These are phyloP conservation scores for Mesorhabditis spiculigera DNA, from an alignment of 2,888 invertebrate genomes.

Conservation along the genomic window DNA sequence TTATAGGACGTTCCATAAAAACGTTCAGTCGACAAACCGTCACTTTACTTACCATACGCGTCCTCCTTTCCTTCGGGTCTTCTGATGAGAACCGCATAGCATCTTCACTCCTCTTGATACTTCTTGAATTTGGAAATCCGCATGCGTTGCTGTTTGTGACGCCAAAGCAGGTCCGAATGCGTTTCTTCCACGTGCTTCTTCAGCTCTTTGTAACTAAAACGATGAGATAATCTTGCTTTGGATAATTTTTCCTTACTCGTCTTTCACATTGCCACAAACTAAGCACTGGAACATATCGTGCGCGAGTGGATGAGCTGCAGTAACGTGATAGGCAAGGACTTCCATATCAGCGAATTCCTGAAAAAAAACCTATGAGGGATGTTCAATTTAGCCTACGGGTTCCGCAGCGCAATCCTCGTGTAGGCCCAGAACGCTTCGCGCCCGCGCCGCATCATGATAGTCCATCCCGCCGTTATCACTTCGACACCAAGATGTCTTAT, in stretches of 20 bases:
- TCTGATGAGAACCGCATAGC: neutral
- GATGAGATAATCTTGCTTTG: neutral
- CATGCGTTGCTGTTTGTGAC: neutral
- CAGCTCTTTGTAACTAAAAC: neutral
- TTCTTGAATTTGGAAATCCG: too few species aligned
- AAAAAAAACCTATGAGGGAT: neutral
- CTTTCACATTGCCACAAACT: neutral
- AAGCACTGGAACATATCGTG: neutral
- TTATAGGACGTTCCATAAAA: too few species aligned
- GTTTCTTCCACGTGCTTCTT: neutral
- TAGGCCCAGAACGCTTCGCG: too few species aligned
- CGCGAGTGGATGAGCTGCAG: neutral
- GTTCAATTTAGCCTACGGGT: neutral
- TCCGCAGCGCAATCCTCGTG: neutral
- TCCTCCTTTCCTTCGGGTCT: neutral
- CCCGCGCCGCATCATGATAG: too few species aligned
- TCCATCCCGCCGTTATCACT: too few species aligned
- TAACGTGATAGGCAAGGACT: neutral
- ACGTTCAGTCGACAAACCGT: too few species aligned
- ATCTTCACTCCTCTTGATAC: neutral
- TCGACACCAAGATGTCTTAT: too few species aligned
- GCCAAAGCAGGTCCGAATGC: neutral
- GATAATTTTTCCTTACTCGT: neutral
- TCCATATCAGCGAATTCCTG: slow-evolving; percentile 1
- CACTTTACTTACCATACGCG: neutral